Base-by-base conservation (phyloP, 2,113 vertebrate species). In the Axis porcinus region DNA sequence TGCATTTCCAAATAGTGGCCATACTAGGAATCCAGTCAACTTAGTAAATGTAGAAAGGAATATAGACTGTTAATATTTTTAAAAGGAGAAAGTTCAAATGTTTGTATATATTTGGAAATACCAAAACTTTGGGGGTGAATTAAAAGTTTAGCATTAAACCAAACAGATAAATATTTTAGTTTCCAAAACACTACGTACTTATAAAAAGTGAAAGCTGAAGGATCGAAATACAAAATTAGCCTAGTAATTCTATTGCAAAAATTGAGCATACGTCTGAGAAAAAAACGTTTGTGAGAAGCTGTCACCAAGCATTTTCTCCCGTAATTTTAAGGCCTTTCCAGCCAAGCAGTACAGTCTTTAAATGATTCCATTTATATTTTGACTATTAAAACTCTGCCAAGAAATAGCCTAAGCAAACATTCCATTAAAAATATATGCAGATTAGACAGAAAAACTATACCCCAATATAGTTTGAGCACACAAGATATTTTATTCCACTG, bases 1-100 rank as follows among this genome's bases (percentile, higher is more conserved):
- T 99, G 94, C 98, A 98, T 99, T 99, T 98, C 98, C 98, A 98
- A 99, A 99, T 97, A 98, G 88, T 98, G 98, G 95, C 98, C 97
- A 98, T 97, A 98, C 97, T 98, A 98, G 97, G 94, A 98, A 99
- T 98, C 96, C 98, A 98, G 94, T 98, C 97, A 93, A 98, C 88
- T 97, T 95, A 97, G 97, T 98, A 98, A 82, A 98, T 88, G 64
- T 64, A 98, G 58, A 98, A 98, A 97, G 89, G 90, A 95, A 87
- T 76, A 92, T 7, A 74, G 21, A 91, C 45, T 70, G 70, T 87
- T 96, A 95, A 43, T 10, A 47, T 88, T 96, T 96, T 89, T 90
- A 17, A n/a, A 70, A 95, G 10, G 16, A 55, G 58, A 40, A 85
- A 94, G 43, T 91, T 82, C 23, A 79, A 94, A 96, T 30, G 74